Base-by-base conservation (phyloP, 2,888 invertebrate genomes). In the Tromatobia lineatoria region DNA sequence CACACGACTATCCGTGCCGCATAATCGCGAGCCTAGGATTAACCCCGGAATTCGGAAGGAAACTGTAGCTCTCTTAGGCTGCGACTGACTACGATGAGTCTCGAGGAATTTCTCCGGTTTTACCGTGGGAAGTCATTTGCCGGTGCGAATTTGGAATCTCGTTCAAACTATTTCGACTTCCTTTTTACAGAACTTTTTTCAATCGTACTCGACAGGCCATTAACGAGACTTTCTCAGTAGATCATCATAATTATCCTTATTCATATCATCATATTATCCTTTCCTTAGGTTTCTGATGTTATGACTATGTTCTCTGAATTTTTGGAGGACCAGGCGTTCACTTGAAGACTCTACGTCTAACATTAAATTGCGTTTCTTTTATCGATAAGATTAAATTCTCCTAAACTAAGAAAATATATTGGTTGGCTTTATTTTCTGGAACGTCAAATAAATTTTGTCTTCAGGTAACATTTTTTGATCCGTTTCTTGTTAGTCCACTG, bases 11-110 rank as follows among this genome's bases (percentile, higher is more conserved):
- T 80, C 78, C 89, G 89, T 89, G 90, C 87, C 81, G 77, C 87
- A 88, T 88, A 89, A 89, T 88, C 86, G 87, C 77, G 80, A 82
- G 80, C 77, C 84, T 82, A 85, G 89, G 89, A 90, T 90, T 88
- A 86, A 74, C 82, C 81, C 73, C 61, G 87, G 88, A 89, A 88
- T 89, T 88, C 89, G 89, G 88, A 89, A 89, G 88, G 87, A 88
- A 89, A 88, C 82, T 70, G 52, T 59, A 45, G 61, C 70, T 23
- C 81, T 59, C 64, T 23, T 42, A 25, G n/a, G 61, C 66, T 69
- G 59, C 64, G 69, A 64, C 57, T 23, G 52, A 47, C 45, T 61
- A 47, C 25, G 54, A 23, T 34, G 71, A 82, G 76, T 71, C 74
- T 69, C 76, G 54, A 73, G 78, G 76, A 77, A 85, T 81, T 71